Conservation (phyloP, 2,797 vertebrate genomes). For the Propithecus deckenii region DNA sequence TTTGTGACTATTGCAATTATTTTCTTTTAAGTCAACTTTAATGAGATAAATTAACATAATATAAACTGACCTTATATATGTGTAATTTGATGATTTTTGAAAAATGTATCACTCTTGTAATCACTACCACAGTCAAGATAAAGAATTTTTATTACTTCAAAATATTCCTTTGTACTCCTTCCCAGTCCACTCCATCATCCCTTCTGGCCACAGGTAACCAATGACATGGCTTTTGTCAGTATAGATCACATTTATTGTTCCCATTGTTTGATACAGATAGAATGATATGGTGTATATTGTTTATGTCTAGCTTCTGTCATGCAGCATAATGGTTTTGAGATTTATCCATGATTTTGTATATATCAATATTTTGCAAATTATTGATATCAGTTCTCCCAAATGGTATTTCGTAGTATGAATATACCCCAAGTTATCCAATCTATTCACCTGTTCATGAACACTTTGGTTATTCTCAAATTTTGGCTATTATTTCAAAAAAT, state of each 20-base stretch:
- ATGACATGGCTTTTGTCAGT: neutral
- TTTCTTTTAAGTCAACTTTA: neutral
- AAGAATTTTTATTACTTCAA: neutral
- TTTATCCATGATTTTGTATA: neutral
- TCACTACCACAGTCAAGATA: neutral
- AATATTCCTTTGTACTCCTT: neutral
- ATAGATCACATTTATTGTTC: neutral
- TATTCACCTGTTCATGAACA: neutral
- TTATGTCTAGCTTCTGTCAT: neutral
- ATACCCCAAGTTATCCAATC: neutral
- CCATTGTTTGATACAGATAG: neutral
- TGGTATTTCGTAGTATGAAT: neutral
- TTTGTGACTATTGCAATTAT: neutral
- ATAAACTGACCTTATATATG: neutral
- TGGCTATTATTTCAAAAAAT: neutral
- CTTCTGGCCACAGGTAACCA: neutral
- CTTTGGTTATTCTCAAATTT: neutral
- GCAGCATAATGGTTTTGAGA: neutral
- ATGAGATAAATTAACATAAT: neutral
- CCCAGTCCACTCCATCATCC: rapidly evolving
- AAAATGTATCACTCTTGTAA: neutral
- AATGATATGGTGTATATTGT: neutral
- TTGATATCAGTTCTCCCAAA: neutral
- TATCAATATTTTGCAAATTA: neutral
- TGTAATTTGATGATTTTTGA: neutral